phyloP scores from a whole-genome alignment of 2,113 vertebrate species.

The Thalassoma bifasciatum region DNA sequence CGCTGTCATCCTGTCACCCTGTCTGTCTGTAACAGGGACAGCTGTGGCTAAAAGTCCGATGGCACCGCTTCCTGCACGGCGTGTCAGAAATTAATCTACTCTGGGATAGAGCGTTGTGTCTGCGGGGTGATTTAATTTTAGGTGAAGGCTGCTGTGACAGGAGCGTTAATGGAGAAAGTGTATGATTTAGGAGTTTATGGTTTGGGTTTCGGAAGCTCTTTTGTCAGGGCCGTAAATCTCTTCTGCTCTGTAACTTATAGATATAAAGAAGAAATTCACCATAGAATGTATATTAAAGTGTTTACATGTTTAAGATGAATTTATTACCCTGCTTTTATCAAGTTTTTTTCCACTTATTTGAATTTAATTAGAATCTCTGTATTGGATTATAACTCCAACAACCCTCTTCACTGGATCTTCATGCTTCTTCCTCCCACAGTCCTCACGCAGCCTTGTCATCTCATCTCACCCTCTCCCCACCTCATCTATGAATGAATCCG shows the following conservation, averaged over 20 bases:
- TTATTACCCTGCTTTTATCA: background rate
- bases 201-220: slow-evolving; percentile 10
- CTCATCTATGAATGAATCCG: slow-evolving; percentile 68
- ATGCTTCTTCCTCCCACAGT: slow-evolving; percentile 19
- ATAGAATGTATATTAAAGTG: too few relatives aligned
- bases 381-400: background rate
- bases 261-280: too few relatives aligned
- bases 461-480: slow-evolving; percentile 29
- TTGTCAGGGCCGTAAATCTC: background rate
- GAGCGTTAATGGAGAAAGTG: slow-evolving; percentile 25
- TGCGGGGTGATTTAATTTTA: slow-evolving; percentile 45
- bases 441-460: slow-evolving; percentile 25
- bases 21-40: slow-evolving; percentile 57
- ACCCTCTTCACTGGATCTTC: slow-evolving; percentile 9
- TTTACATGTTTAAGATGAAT: background rate
- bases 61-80: slow-evolving; percentile 6
- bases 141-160: slow-evolving; percentile 35
- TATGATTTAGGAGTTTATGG: slow-evolving; percentile 32
- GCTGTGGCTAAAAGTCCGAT: slow-evolving; percentile 37
- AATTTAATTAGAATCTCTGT: background rate
- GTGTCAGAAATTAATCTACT: slow-evolving; percentile 48
- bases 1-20: slow-evolving; percentile 47
- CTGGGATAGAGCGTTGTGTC: slow-evolving; percentile 10
- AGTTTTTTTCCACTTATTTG: too few relatives aligned
- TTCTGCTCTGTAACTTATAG: background rate